These are phyloP conservation scores for Gasteruption jaculator DNA, from an alignment of 2,888 invertebrate species.

Conservation along the genomic window DNA sequence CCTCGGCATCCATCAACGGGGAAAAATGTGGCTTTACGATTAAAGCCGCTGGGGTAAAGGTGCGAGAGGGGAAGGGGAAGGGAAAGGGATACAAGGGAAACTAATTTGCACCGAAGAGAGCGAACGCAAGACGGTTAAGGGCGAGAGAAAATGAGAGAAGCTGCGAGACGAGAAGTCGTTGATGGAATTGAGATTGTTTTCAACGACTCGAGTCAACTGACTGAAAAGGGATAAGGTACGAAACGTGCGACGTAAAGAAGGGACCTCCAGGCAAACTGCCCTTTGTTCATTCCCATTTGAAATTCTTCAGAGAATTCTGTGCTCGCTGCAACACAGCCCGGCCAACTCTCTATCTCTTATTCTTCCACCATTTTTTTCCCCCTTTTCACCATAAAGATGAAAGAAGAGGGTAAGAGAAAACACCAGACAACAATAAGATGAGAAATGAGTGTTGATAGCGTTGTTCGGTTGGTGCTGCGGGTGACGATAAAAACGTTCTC, in stretches of 20 bases:
- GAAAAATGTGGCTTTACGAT: too few relatives aligned
- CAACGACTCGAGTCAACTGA: conserved; percentile 28
- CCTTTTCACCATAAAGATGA: conserved; percentile 37
- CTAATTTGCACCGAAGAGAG: too few relatives aligned
- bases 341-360: conserved; percentile 18
- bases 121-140: neutral
- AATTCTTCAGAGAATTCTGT: conserved; percentile 38
- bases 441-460: too few relatives aligned
- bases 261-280: conserved; percentile 29
- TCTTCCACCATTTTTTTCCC: conserved; percentile 10
- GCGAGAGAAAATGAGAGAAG: conserved; percentile 1
- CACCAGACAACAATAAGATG: conserved; percentile 46
- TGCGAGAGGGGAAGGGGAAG: too few relatives aligned
- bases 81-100: too few relatives aligned
- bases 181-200: conserved; percentile 35
- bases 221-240: conserved; percentile 22
- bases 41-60: too few relatives aligned
- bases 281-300: conserved; percentile 43
- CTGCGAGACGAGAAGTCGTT: conserved; percentile 16
- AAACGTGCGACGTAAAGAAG: conserved; percentile 22
- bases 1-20: conserved; percentile 5
- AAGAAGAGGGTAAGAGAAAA: too few relatives aligned
- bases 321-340: too few relatives aligned
- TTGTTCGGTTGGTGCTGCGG: conserved; percentile 40
- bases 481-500: conserved; percentile 43